These are phyloP conservation scores for Trichomalopsis sarcophagae DNA, from an alignment of 1,140 invertebrate genomes.

Conservation along the genomic window DNA sequence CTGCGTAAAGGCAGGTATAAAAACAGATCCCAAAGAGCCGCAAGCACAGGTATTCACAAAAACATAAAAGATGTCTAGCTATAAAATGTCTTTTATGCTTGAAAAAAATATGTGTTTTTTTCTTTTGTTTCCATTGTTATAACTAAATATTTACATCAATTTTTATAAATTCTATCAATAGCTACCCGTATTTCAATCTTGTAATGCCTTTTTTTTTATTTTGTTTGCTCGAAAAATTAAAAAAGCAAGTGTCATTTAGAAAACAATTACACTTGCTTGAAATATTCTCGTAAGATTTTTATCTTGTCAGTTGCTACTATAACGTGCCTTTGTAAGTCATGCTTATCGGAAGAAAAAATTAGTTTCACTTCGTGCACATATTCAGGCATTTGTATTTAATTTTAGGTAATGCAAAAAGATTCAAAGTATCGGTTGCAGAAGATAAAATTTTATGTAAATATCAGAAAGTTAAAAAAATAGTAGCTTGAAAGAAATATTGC, in stretches of 20 bases:
- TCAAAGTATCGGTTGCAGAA: no score
- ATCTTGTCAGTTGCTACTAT: conserved; percentile 6
- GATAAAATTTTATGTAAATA: no score
- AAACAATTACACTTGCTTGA: not conserved
- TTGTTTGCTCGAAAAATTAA: no score
- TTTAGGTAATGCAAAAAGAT: no score
- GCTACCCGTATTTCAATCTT: no score
- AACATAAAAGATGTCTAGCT: not conserved
- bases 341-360: not conserved
- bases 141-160: no score
- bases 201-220: no score
- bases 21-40: conserved; percentile 20
- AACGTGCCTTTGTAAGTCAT: not conserved
- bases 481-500: no score
- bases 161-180: no score
- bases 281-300: conserved; percentile 7
- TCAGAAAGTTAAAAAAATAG: no score
- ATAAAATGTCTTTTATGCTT: conserved; percentile 7
- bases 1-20: conserved; percentile 36
- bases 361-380: no score
- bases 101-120: not conserved
- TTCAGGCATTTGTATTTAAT: no score
- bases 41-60: not conserved
- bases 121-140: not conserved
- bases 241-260: not conserved